These are phyloP conservation scores for Drosophila testacea DNA, from an alignment of 2,888 invertebrate species.

Conservation along the genomic window DNA sequence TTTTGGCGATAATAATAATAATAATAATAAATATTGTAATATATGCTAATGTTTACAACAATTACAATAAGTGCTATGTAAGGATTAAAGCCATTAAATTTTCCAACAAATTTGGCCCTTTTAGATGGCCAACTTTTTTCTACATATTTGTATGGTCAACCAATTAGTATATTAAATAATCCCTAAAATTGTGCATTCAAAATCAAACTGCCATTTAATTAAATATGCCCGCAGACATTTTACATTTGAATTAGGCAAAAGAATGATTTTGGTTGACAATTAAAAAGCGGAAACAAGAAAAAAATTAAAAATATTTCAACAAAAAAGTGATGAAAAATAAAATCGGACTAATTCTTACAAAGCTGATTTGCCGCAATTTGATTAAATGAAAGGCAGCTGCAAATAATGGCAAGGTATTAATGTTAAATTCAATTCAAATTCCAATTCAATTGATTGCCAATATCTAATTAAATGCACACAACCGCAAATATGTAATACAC, in stretches of 20 bases:
- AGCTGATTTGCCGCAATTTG: conserved; percentile 69
- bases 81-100: conserved; percentile 15
- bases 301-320: conserved; percentile 22
- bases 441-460: conserved; percentile 65
- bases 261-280: conserved; percentile 2
- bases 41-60: not conserved
- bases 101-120: conserved; percentile 9
- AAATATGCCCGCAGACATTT: conserved; percentile 37
- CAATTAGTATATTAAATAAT: conserved; percentile 42
- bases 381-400: conserved; percentile 49
- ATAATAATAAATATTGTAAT: conserved; percentile 4
- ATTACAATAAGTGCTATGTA: not conserved
- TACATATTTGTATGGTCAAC: conserved; percentile 11
- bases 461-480: conserved; percentile 71
- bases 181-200: conserved; percentile 17
- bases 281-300: conserved; percentile 4
- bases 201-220: conserved; percentile 44
- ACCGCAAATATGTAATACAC: conserved; percentile 45
- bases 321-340: conserved; percentile 41
- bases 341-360: conserved; percentile 64
- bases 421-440: conserved; percentile 55
- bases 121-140: conserved; percentile 5
- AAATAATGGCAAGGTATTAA: conserved; percentile 67
- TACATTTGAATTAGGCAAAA: conserved; percentile 36
- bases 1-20: not conserved